These are phyloP conservation scores for Merops nubicus DNA, from an alignment of 2,113 vertebrate genomes.

Conservation along the genomic window DNA sequence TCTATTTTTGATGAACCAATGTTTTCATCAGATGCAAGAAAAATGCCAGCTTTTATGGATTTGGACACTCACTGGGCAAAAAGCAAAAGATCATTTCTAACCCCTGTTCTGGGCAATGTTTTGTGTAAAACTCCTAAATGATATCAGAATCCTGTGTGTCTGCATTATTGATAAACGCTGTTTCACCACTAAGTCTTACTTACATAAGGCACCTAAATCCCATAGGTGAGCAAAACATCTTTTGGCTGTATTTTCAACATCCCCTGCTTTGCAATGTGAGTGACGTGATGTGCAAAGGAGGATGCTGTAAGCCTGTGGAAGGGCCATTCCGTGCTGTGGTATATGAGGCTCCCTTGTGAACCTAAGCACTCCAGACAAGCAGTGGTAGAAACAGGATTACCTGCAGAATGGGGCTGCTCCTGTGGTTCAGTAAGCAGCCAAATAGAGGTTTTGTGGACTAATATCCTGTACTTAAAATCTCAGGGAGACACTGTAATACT, in stretches of 20 bases:
- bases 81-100: background rate
- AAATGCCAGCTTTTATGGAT: background rate
- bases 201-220: background rate
- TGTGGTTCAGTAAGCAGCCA: background rate
- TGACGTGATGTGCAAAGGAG: accelerated
- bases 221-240: background rate
- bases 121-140: background rate
- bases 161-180: background rate
- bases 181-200: background rate
- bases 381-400: background rate
- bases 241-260: background rate
- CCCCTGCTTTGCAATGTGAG: background rate
- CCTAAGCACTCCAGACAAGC: background rate
- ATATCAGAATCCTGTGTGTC: background rate
- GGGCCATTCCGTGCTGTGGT: accelerated
- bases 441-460: background rate
- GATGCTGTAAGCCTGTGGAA: background rate
- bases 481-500: background rate
- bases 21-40: background rate
- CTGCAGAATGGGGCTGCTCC: background rate
- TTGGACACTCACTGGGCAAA: background rate
- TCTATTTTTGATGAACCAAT: background rate
- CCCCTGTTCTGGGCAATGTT: background rate
- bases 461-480: background rate
- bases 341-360: background rate